phyloP scores from a whole-genome alignment of 64 coral and sea anemone species.

The Montipora sp. region DNA sequence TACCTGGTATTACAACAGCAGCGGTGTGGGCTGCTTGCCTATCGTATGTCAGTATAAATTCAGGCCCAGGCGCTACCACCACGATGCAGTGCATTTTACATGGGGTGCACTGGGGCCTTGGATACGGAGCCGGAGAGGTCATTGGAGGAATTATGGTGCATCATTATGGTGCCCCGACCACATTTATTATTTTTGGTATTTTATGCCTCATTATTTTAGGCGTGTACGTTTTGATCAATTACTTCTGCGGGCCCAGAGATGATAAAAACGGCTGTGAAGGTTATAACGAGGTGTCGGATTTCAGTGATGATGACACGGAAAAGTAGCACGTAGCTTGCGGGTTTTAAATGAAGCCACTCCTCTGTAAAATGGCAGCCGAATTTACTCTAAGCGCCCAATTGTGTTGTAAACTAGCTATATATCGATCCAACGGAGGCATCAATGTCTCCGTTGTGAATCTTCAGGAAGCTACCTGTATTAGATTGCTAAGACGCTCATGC shows the following conservation, averaged over 20 bases:
- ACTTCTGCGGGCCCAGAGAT: conserved; percentile 65
- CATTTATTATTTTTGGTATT: conserved; percentile 92
- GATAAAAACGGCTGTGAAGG: conserved; percentile 51
- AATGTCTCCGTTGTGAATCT: too few relatives aligned
- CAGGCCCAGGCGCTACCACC: conserved; percentile 94
- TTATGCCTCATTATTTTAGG: conserved; percentile 84
- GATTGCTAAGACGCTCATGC: too few relatives aligned
- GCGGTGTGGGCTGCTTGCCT: conserved; percentile 99
- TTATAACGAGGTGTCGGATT: conserved; percentile 29
- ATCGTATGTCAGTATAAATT: conserved; percentile 96
- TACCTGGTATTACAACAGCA: conserved; percentile 98
- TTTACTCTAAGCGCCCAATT: neutral
- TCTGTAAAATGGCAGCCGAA: neutral
- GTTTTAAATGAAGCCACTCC: neutral
- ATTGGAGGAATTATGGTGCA: conserved; percentile 98
- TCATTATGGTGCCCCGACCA: conserved; percentile 89
- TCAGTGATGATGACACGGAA: conserved; percentile 16
- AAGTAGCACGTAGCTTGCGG: neutral
- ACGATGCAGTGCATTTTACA: conserved; percentile 99
- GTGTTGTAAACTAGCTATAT: too few relatives aligned
- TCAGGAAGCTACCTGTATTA: too few relatives aligned
- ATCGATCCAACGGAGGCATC: too few relatives aligned
- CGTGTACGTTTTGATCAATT: conserved; percentile 90
- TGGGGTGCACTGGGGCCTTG: conserved; percentile 98
- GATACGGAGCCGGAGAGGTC: conserved; percentile 98